Evolutionary conservation across 1,140 invertebrate genomes (phyloP).

Genomic region (Habropoda laboriosa): DNA sequence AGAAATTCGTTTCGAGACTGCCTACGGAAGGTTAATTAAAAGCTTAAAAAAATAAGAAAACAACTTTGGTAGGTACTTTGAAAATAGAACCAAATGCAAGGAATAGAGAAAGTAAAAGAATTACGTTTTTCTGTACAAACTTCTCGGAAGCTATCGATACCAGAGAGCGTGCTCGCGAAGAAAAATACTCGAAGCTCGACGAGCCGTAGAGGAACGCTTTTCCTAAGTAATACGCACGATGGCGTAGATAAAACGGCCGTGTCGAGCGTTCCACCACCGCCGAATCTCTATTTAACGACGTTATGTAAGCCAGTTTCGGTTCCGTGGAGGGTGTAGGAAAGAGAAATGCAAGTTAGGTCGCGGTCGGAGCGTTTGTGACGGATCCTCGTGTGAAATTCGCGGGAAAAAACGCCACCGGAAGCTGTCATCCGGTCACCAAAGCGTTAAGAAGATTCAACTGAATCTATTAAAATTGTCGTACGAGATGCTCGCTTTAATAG

Average conservation of each 20-base stretch:
- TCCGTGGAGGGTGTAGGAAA: background rate
- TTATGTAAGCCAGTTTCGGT: background rate
- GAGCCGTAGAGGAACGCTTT: slow-evolving; percentile 36
- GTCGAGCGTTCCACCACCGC: too few relatives aligned
- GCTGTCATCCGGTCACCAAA: background rate
- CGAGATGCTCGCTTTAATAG: background rate
- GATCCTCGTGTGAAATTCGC: background rate
- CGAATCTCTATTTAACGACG: background rate
- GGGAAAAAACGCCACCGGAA: background rate
- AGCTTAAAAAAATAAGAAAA: too few relatives aligned
- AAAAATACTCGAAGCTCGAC: slow-evolving; percentile 33
- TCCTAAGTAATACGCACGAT: background rate
- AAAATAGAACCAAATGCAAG: too few relatives aligned
- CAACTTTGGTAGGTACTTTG: too few relatives aligned
- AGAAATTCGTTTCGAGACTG: too few relatives aligned
- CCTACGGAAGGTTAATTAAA: too few relatives aligned
- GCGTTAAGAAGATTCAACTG: background rate
- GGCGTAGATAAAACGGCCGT: background rate
- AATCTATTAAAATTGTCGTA: background rate
- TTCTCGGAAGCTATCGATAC: slow-evolving; percentile 51
- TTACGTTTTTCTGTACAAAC: too few relatives aligned
- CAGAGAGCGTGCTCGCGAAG: slow-evolving; percentile 35
- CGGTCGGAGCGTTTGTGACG: background rate
- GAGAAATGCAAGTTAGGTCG: background rate
- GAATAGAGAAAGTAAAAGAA: too few relatives aligned